Evolutionary conservation across 2,888 invertebrate species (phyloP).

Genomic region (Nowickia ferox): DNA sequence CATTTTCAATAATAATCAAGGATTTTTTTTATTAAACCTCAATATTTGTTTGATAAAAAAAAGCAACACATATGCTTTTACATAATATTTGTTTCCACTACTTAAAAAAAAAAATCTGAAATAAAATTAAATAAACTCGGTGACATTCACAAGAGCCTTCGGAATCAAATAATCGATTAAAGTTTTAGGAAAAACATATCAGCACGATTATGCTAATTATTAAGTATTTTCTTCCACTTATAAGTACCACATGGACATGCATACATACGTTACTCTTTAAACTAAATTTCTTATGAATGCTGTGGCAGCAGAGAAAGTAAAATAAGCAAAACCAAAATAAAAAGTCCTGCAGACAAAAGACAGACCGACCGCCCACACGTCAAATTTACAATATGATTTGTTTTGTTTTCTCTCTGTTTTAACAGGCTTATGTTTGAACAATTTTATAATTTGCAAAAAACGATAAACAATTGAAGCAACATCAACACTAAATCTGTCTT

Average conservation of each 20-base stretch:
- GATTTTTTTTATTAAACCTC: too few relatives aligned
- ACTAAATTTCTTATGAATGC: slow-evolving; percentile 29
- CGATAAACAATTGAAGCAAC: slow-evolving; percentile 65
- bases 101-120: background rate
- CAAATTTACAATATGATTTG: slow-evolving; percentile 26
- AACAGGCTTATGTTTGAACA: slow-evolving; percentile 55
- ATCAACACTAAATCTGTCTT: slow-evolving; percentile 44
- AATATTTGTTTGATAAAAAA: too few relatives aligned
- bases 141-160: slow-evolving; percentile 12
- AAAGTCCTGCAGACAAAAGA: slow-evolving; percentile 21
- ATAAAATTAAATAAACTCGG: slow-evolving; percentile 1
- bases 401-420: background rate
- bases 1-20: too few relatives aligned
- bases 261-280: background rate
- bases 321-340: too few relatives aligned
- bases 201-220: slow-evolving; percentile 68
- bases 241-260: too few relatives aligned
- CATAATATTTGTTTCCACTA: background rate
- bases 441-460: slow-evolving; percentile 65
- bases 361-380: slow-evolving; percentile 47
- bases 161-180: slow-evolving; percentile 6
- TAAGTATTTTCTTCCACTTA: slow-evolving; percentile 26
- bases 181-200: slow-evolving; percentile 40
- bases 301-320: slow-evolving; percentile 45
- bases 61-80: too few relatives aligned